Evolutionary conservation across 2,888 invertebrate genomes (phyloP).

Genomic region (Limnephilus auricula): DNA sequence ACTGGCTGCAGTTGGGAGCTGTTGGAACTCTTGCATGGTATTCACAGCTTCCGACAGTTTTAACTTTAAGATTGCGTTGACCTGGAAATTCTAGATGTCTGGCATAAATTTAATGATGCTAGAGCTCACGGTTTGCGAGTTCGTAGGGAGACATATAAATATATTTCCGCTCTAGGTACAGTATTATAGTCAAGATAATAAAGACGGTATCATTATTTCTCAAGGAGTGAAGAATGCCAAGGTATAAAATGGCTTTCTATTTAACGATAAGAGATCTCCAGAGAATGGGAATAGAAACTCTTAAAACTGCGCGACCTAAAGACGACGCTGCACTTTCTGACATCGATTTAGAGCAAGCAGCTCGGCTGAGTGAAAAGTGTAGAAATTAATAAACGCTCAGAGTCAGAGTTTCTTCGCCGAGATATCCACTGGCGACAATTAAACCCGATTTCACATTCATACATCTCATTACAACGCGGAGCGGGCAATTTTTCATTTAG

Average conservation of each 20-base stretch:
- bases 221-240: background rate
- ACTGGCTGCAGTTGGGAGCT: too few species aligned
- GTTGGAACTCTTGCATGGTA: too few species aligned
- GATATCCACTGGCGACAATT: constrained; percentile 53
- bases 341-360: constrained; percentile 16
- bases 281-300: background rate
- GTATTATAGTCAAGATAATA: background rate
- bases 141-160: background rate
- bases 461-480: constrained; percentile 47
- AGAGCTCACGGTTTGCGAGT: background rate
- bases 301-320: background rate
- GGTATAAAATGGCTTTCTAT: background rate
- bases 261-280: background rate
- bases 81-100: background rate
- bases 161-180: background rate
- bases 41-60: too few species aligned
- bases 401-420: constrained; percentile 36
- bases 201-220: background rate
- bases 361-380: constrained; percentile 30
- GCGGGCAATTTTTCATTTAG: constrained; percentile 54
- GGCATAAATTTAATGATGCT: background rate
- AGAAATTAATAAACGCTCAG: constrained; percentile 40
- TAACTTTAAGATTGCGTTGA: background rate
- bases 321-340: background rate
- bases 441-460: constrained; percentile 51